A percentile compares a stretch with the other conserved stretches of the same genome.
These are phyloP conservation scores for Loripinus fragilis DNA, from an alignment of 2,888 invertebrate species.

Conservation along the genomic window DNA sequence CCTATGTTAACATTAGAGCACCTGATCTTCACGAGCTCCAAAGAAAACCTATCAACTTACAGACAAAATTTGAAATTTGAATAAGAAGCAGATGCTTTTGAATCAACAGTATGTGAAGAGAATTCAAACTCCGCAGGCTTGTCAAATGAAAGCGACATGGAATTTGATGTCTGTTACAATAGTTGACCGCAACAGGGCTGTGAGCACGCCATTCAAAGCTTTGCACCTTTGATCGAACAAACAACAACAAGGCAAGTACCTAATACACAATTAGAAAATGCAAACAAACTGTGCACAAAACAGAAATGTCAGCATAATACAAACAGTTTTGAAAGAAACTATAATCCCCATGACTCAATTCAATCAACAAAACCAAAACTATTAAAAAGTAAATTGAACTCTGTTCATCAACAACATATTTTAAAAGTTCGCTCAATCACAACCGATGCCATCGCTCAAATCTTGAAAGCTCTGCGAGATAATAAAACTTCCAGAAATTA, in stretches of 20 bases:
- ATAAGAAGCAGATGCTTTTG: conserved; percentile 12
- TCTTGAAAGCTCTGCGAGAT: conserved; percentile 11
- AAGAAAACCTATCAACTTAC: conserved; percentile 7
- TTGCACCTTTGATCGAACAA: conserved; percentile 18
- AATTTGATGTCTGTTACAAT: conserved; percentile 22
- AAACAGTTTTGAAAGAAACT: conserved; percentile 27
- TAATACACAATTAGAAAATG: background rate
- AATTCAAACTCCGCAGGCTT: conserved; percentile 13
- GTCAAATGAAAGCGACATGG: background rate
- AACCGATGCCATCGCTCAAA: conserved; percentile 28
- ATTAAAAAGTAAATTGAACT: background rate
- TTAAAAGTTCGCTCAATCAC: conserved; percentile 21
- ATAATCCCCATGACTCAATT: conserved; percentile 14
- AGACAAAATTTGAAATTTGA: conserved; percentile 1
- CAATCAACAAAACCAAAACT: conserved; percentile 11
- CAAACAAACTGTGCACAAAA: conserved; percentile 21
- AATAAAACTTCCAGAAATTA: background rate
- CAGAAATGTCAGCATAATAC: conserved; percentile 11
- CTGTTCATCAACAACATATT: background rate
- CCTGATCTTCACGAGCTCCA: background rate
- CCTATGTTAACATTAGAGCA: conserved; percentile 11
- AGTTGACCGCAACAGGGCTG: conserved; percentile 17
- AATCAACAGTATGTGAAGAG: conserved; percentile 11
- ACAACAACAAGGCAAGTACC: conserved; percentile 7
- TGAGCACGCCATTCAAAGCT: conserved; percentile 8